Evolutionary conservation across 2,113 vertebrate genomes (phyloP).

Genomic region (Brachionichthys hirsutus): DNA sequence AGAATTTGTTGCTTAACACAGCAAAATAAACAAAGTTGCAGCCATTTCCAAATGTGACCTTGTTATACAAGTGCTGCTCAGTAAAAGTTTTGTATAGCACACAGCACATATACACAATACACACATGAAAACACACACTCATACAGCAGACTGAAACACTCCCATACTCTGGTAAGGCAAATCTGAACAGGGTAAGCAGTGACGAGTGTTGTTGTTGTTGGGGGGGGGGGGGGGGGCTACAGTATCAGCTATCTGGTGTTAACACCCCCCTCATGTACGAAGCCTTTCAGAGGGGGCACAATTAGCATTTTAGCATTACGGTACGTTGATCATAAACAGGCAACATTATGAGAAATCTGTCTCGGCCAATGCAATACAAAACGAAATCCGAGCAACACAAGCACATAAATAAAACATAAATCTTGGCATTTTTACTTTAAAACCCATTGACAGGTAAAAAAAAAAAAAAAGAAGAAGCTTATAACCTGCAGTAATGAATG

Average conservation of each 20-base stretch:
- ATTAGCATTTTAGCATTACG: no score
- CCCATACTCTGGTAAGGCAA: constrained; percentile 69
- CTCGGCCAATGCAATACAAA: constrained; percentile 21
- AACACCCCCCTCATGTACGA: constrained; percentile 28
- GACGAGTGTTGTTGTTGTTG: constrained; percentile 16
- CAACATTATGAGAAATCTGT: constrained; percentile 19
- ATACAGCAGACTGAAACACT: constrained; percentile 50
- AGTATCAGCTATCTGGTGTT: constrained; percentile 52
- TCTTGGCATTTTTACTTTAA: constrained; percentile 50
- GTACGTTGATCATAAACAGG: constrained; percentile 29
- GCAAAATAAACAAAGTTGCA: constrained; percentile 13
- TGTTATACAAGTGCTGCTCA: constrained; percentile 26
- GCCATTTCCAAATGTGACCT: constrained; percentile 35
- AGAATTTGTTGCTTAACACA: constrained; percentile 13
- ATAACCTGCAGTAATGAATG: constrained; percentile 76
- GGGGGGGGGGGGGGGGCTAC: constrained; percentile 34
- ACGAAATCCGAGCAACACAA: background rate
- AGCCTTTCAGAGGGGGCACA: background rate
- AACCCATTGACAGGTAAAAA: constrained; percentile 59
- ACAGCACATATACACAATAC: constrained; percentile 26
- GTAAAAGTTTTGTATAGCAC: constrained; percentile 22
- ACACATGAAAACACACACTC: constrained; percentile 43
- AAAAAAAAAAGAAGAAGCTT: constrained; percentile 77
- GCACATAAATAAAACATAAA: constrained; percentile 48
- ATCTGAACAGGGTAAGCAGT: constrained; percentile 59